These are phyloP conservation scores for Dendrocincla fuliginosa DNA, from an alignment of 2,797 vertebrate species.

Conservation along the genomic window DNA sequence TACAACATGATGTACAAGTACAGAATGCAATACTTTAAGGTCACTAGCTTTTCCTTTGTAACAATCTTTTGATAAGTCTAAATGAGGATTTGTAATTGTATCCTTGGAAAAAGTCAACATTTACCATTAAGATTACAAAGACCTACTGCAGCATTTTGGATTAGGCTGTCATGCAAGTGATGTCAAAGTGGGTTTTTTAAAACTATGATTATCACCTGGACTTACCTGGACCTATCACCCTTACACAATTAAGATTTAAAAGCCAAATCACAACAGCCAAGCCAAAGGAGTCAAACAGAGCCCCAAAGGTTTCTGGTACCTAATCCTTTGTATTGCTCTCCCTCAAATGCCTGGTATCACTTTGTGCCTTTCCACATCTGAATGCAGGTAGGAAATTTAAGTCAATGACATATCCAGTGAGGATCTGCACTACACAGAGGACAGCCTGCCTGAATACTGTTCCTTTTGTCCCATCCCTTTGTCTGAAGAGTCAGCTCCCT, in stretches of 20 bases:
- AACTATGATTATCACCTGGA: neutral
- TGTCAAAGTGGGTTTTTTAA: neutral
- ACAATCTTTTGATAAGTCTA: neutral
- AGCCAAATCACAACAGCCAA: neutral
- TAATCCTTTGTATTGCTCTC: neutral
- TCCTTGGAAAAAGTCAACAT: neutral
- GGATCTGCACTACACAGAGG: neutral
- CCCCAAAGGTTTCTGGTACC: neutral
- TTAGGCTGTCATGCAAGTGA: neutral
- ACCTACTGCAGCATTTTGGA: neutral
- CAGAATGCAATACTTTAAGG: neutral
- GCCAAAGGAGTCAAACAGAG: neutral
- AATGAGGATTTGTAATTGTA: neutral
- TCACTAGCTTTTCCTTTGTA: neutral
- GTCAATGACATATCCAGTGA: neutral
- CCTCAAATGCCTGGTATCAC: neutral
- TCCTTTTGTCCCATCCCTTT: neutral
- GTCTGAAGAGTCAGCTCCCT: neutral
- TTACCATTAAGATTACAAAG: neutral
- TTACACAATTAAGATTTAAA: slow-evolving; percentile 9
- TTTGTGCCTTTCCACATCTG: neutral
- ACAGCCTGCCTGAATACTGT: neutral
- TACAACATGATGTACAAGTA: neutral
- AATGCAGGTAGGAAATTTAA: neutral
- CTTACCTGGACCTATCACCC: neutral